Evolutionary conservation across 2,888 invertebrate genomes (phyloP).

Genomic region (Ochropleura plecta): DNA sequence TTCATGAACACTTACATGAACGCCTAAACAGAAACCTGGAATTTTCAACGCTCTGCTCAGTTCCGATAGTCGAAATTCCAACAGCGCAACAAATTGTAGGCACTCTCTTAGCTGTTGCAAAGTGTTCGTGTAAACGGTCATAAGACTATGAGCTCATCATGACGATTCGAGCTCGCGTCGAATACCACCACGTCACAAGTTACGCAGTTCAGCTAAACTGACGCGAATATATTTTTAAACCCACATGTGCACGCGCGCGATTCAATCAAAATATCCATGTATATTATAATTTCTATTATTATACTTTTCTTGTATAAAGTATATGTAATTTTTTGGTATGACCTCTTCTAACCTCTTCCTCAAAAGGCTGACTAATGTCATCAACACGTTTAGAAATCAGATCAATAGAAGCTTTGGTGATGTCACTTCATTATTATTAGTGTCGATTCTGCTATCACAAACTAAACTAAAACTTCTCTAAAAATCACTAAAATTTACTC

Average conservation of each 20-base stretch:
- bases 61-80: background rate
- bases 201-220: conserved; percentile 36
- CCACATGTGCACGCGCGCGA: conserved; percentile 22
- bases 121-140: background rate
- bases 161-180: conserved; percentile 35
- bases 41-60: background rate
- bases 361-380: background rate
- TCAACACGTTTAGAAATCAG: background rate
- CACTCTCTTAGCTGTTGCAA: background rate
- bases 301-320: background rate
- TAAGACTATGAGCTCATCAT: conserved; percentile 45
- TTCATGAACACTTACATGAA: background rate
- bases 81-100: background rate
- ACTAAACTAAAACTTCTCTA: too few relatives aligned
- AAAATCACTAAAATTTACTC: too few relatives aligned
- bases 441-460: too few relatives aligned
- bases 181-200: conserved; percentile 44
- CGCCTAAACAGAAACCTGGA: background rate
- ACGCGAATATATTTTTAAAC: conserved; percentile 54
- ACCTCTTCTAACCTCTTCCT: background rate
- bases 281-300: conserved; percentile 18
- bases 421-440: background rate
- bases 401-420: background rate
- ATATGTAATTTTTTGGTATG: background rate
- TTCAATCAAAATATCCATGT: conserved; percentile 21